Evolutionary conservation across 2,113 vertebrate species (phyloP).

Genomic region (Aplodontia rufa): DNA sequence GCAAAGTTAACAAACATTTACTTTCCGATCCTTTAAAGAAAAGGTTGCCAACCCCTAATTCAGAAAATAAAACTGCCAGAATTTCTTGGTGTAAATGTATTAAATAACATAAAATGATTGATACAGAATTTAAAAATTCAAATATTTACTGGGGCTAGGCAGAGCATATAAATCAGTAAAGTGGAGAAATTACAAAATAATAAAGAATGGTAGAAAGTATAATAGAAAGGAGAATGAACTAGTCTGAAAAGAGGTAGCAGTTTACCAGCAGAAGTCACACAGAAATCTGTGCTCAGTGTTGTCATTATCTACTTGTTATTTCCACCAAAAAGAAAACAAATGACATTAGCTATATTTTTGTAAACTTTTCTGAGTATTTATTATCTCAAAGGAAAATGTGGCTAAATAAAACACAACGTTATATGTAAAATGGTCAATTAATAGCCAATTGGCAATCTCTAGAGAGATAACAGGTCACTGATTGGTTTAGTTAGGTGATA

Average conservation of each 20-base stretch:
- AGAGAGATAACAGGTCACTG: background rate
- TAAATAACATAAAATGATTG: background rate
- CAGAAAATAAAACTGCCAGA: background rate
- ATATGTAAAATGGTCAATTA: background rate
- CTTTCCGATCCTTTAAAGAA: background rate
- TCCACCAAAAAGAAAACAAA: background rate
- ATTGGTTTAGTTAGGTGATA: background rate
- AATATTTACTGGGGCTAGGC: background rate
- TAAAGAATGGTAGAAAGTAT: background rate
- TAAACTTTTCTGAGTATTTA: background rate
- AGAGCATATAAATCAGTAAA: background rate
- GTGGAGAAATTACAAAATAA: background rate
- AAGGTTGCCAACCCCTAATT: background rate
- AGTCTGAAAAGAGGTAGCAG: background rate
- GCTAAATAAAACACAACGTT: background rate
- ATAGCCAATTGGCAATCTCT: background rate
- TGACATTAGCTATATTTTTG: background rate
- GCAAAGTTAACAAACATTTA: background rate
- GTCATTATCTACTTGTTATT: background rate
- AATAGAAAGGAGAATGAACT: background rate
- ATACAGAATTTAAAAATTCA: background rate
- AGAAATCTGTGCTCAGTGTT: background rate
- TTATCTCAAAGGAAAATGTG: background rate
- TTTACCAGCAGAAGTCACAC: background rate
- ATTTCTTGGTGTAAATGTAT: background rate